These are phyloP conservation scores for Erythrolamprus reginae DNA, from an alignment of 2,113 vertebrate genomes.

Conservation along the genomic window DNA sequence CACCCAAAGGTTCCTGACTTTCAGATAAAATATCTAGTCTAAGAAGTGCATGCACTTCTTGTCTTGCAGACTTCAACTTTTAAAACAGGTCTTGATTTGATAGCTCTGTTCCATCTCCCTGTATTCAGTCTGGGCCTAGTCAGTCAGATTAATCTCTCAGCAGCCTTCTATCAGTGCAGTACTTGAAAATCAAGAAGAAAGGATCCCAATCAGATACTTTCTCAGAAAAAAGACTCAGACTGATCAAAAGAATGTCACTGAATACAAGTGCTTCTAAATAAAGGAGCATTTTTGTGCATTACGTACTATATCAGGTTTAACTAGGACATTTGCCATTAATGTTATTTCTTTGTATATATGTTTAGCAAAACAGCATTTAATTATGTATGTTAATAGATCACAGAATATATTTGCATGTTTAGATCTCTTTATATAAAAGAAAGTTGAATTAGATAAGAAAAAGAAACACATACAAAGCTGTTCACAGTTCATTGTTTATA, in stretches of 20 bases:
- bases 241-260: not conserved
- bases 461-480: not conserved
- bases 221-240: not conserved
- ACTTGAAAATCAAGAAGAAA: conserved; percentile 16
- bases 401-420: not conserved
- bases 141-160: not conserved
- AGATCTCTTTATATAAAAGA: not conserved
- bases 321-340: not conserved
- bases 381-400: not conserved
- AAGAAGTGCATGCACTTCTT: not conserved
- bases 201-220: not conserved
- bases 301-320: not conserved
- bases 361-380: not conserved
- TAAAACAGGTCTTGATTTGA: not conserved
- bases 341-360: not conserved
- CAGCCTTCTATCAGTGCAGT: not conserved
- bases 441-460: not conserved
- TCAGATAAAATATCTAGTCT: not conserved
- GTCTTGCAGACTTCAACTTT: not conserved
- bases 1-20: not conserved
- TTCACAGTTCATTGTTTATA: not conserved
- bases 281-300: conserved; percentile 23
- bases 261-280: not conserved
- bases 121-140: not conserved
- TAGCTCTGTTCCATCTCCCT: not conserved